A percentile compares a stretch with the other conserved stretches of the same genome.
Conservation (phyloP, 2,888 invertebrate genomes). For the Siphlonurus alternatus region DNA sequence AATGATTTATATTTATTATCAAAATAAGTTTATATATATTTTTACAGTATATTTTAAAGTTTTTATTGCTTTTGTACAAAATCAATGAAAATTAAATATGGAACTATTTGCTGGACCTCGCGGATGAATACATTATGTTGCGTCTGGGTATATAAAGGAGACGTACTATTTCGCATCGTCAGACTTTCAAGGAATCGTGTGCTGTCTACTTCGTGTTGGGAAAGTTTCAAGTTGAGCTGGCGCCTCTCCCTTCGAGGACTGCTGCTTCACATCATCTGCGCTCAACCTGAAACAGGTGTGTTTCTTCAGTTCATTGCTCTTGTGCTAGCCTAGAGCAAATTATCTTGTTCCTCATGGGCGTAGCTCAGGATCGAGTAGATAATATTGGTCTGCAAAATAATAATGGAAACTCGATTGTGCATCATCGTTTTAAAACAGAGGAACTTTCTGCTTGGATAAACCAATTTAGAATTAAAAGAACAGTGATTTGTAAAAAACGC, state of each 20-base stretch:
- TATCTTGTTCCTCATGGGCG: too few species aligned
- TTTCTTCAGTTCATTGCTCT: too few species aligned
- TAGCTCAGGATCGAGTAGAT: not conserved
- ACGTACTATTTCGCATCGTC: not conserved
- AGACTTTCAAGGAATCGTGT: not conserved
- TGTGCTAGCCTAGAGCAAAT: too few species aligned
- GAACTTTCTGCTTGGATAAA: not conserved
- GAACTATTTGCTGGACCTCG: not conserved
- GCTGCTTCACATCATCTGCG: not conserved
- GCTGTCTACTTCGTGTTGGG: not conserved
- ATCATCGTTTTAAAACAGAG: not conserved
- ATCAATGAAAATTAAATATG: not conserved
- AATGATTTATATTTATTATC: too few species aligned
- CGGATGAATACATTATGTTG: not conserved
- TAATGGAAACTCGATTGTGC: not conserved
- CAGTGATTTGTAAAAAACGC: not conserved
- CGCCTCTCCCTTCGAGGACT: not conserved
- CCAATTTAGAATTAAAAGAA: not conserved
- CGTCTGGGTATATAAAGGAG: not conserved
- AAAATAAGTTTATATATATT: too few species aligned
- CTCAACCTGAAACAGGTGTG: not conserved
- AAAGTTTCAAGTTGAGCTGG: not conserved
- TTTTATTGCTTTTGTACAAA: not conserved
- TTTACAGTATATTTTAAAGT: too few species aligned
- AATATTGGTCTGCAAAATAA: not conserved